Percentiles rank a stretch among this genome's conserved stretches.
Conservation (phyloP, 2,797 vertebrate species). For the Enoplosus armatus region DNA sequence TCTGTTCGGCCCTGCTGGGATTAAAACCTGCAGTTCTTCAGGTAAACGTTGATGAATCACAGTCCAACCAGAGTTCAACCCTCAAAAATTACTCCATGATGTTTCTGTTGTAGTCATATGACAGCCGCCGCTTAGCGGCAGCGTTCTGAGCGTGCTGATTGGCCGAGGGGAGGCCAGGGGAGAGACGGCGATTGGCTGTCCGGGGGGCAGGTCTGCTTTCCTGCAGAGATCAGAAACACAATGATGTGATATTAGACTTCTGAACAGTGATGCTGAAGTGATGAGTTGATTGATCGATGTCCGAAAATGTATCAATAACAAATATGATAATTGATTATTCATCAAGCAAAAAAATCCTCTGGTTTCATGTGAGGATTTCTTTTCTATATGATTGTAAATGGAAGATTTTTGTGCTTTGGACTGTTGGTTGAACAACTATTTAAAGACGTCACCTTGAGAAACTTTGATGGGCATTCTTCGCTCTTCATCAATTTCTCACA, state of each 20-base stretch:
- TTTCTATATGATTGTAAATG: background rate
- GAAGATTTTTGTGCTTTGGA: background rate
- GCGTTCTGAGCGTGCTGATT: constrained; percentile 74
- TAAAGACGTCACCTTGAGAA: too few species aligned
- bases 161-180: constrained; percentile 78
- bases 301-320: background rate
- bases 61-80: constrained; percentile 13
- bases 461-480: too few species aligned
- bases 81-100: constrained; percentile 60
- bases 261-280: background rate
- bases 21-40: constrained; percentile 10
- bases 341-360: background rate
- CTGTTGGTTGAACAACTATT: too few species aligned
- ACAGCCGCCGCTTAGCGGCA: constrained; percentile 81
- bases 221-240: constrained; percentile 59
- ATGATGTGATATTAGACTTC: background rate
- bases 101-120: constrained; percentile 84
- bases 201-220: constrained; percentile 64
- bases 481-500: too few species aligned
- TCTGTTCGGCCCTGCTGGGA: background rate
- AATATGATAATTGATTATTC: background rate
- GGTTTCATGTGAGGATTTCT: background rate
- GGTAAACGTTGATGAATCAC: background rate
- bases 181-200: constrained; percentile 71
- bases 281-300: background rate